Base-by-base conservation (phyloP, 2,113 vertebrate genomes). In the Ploceus nigricollis region DNA sequence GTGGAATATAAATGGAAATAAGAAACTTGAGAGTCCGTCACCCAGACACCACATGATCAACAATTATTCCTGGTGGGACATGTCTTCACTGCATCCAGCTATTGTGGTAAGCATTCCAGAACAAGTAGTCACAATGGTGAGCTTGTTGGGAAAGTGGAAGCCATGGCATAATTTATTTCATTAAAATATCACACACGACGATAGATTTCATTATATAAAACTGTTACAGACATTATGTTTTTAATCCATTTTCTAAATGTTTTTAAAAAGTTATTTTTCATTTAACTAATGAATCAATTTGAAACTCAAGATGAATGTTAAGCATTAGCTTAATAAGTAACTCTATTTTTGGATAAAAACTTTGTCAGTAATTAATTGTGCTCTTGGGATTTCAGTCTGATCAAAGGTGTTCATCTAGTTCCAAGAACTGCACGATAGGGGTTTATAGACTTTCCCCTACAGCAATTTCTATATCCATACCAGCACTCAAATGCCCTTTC, bases 261-360 rank as follows among this genome's bases (percentile, higher is more conserved):
- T 95, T 94, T 94, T 28, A 12, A 86, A 63, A 94, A 87, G 56
- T 86, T 92, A 31, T 87, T 94, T 89, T 93, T 6, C 17, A 72
- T 60, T 54, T 45, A 80, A 90, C 76, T 83, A 86, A 76, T 27
- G 6, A 58, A 70, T 68, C 48, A 56, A n/a, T 51, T 69, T 94
- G 54, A 81, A 96, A 73, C 19, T 57, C 39, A 73, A 45, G n/a
- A 57, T 45, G 48, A 56, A 65, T 53, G 12, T 45, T 86, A 89
- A 73, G 40, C 23, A 47, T 39, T 50, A 64, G 33, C 45, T 64
- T 66, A 84, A 2, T 35, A 72, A 63, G 47, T 85, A 94, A 68
- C 15, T 57, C 45, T 85, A 47, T 76, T 95, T 80, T 82, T 42
- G 63, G 68, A 77, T 82, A 35, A 85, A 92, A 93, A 18, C 15